Percentiles rank a stretch among this genome's conserved stretches.
Evolutionary conservation across 2,113 vertebrate species (phyloP).

Genomic region (Dromas ardeola): DNA sequence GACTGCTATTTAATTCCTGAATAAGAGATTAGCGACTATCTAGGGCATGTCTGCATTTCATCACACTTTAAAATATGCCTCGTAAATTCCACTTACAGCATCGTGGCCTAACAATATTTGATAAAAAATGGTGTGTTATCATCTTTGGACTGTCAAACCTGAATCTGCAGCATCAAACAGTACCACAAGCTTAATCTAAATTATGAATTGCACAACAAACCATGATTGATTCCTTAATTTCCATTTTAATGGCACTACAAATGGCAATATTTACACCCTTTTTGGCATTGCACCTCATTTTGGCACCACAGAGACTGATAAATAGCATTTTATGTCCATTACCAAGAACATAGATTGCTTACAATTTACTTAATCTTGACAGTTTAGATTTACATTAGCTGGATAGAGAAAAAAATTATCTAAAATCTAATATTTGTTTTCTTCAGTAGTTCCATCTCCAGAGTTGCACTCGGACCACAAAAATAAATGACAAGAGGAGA

Average conservation of each 20-base stretch:
- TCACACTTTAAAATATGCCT: neutral
- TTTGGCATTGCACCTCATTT: conserved; percentile 30
- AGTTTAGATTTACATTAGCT: conserved; percentile 18
- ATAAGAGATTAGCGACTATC: neutral
- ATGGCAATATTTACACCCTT: conserved; percentile 50
- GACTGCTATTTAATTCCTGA: neutral
- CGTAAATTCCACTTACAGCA: conserved; percentile 1
- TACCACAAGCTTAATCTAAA: neutral
- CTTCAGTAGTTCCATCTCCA: neutral
- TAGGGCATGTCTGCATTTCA: neutral
- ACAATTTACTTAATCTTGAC: neutral
- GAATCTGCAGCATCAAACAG: neutral
- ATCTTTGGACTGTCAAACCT: neutral
- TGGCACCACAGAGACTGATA: conserved; percentile 10
- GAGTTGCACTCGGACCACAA: neutral
- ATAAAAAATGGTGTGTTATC: neutral
- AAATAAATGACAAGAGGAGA: neutral
- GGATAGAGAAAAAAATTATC: neutral
- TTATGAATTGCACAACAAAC: neutral
- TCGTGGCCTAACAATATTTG: neutral
- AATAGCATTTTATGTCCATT: conserved; percentile 29
- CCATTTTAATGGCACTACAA: conserved; percentile 56
- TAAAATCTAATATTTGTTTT: conserved; percentile 16
- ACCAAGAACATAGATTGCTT: neutral
- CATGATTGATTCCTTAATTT: conserved; percentile 42